phyloP scores from a whole-genome alignment of 2,888 invertebrate species.

The Luperina testacea region DNA sequence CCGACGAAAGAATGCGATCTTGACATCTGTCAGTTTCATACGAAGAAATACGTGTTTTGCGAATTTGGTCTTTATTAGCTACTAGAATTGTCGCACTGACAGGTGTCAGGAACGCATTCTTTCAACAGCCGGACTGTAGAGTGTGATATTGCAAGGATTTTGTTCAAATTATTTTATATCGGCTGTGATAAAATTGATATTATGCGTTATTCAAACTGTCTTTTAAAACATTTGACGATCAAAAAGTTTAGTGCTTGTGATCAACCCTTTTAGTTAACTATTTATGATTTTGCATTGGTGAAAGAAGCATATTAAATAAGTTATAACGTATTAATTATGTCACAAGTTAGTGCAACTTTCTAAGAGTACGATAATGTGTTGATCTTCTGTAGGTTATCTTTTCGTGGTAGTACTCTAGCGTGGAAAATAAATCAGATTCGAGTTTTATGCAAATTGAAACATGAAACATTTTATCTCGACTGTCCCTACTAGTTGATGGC shows the following conservation, averaged over 20 bases:
- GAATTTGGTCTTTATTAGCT: not conserved
- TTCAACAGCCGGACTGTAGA: not conserved
- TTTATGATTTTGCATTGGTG: not conserved
- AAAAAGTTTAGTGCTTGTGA: not conserved
- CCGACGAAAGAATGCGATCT: not conserved
- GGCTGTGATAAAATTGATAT: not conserved
- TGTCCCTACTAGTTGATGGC: constrained; percentile 29
- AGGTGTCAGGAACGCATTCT: not conserved
- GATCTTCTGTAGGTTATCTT: constrained; percentile 6
- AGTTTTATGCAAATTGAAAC: constrained; percentile 59
- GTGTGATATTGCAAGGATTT: not conserved
- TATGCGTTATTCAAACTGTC: no score
- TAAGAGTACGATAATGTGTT: not conserved
- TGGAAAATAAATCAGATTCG: constrained; percentile 54
- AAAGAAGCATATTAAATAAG: not conserved
- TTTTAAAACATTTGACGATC: not conserved
- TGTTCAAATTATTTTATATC: not conserved
- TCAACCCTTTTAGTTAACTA: no score
- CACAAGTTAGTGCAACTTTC: not conserved
- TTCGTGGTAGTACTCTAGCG: constrained; percentile 5
- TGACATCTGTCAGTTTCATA: not conserved
- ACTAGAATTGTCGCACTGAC: not conserved
- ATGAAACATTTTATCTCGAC: constrained; percentile 51
- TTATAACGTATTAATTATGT: not conserved
- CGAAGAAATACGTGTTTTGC: no score